A percentile compares a stretch with the other conserved stretches of the same genome.
These are phyloP conservation scores for Clarias batrachus DNA, from an alignment of 2,113 vertebrate genomes.

Conservation along the genomic window DNA sequence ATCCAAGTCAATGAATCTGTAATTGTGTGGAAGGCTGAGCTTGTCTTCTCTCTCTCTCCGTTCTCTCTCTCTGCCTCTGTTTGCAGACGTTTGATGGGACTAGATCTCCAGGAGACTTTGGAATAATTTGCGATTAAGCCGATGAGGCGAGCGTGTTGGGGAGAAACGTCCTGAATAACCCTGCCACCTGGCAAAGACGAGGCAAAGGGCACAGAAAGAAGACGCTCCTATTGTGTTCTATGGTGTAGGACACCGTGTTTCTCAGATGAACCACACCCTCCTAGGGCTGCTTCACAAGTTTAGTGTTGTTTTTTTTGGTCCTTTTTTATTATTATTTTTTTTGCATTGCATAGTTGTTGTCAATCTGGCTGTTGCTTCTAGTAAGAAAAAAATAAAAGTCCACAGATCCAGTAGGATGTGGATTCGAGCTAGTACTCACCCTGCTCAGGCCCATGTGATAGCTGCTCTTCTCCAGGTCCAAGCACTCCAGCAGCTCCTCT, in stretches of 20 bases:
- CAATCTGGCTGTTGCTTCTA: neutral
- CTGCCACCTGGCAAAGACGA: constrained; percentile 53
- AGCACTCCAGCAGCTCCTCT: constrained; percentile 90
- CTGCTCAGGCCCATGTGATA: constrained; percentile 94
- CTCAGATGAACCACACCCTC: neutral
- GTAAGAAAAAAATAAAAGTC: neutral
- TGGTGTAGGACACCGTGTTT: neutral
- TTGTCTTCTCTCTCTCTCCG: constrained; percentile 32
- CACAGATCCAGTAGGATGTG: neutral
- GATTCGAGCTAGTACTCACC: constrained; percentile 71
- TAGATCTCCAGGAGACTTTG: constrained; percentile 57
- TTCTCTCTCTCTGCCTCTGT: constrained; percentile 52
- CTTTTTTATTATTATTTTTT: no score
- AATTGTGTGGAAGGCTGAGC: constrained; percentile 47
- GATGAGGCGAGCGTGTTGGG: constrained; percentile 50
- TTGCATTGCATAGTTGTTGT: neutral
- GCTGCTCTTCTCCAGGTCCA: constrained; percentile 96
- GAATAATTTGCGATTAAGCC: constrained; percentile 60
- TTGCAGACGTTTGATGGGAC: constrained; percentile 60
- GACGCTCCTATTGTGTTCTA: constrained; percentile 32
- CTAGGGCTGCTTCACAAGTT: no score
- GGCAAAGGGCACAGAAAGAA: constrained; percentile 50
- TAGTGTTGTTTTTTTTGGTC: neutral
- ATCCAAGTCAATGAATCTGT: constrained; percentile 30
- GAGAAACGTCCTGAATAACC: constrained; percentile 44